These are phyloP conservation scores for Philereme vetulata DNA, from an alignment of 2,888 invertebrate genomes.

Conservation along the genomic window DNA sequence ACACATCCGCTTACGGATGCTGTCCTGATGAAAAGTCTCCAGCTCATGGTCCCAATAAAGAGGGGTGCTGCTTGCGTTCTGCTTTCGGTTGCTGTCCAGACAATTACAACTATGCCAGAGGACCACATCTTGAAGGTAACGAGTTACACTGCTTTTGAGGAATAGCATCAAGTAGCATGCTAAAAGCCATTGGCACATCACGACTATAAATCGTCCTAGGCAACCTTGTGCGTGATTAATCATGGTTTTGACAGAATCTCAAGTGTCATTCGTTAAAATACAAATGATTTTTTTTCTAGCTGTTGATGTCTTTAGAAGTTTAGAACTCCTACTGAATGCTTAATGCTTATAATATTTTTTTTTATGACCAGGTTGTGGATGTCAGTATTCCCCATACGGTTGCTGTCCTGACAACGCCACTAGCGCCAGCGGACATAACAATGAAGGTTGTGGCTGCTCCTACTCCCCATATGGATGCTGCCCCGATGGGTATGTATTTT, in stretches of 20 bases:
- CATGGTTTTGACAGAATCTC: too few species aligned
- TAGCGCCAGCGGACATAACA: constrained; percentile 89
- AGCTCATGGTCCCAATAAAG: constrained; percentile 91
- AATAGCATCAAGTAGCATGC: too few species aligned
- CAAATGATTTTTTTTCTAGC: too few species aligned
- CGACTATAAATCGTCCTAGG: too few species aligned
- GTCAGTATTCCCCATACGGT: constrained; percentile 89
- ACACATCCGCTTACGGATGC: constrained; percentile 90
- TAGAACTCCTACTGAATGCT: background rate
- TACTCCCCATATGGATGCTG: constrained; percentile 91
- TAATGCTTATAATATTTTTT: constrained; percentile 1
- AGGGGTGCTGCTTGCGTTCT: constrained; percentile 91
- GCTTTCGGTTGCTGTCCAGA: constrained; percentile 96
- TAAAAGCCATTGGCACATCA: too few species aligned
- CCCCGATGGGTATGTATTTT: constrained; percentile 85
- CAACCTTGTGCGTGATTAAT: too few species aligned
- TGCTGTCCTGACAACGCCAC: constrained; percentile 94
- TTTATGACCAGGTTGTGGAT: constrained; percentile 87
- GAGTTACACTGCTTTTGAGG: background rate
- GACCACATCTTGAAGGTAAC: constrained; percentile 88
- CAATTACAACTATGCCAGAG: constrained; percentile 91
- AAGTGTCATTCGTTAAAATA: too few species aligned
- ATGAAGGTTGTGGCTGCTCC: constrained; percentile 93
- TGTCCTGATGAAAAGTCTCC: constrained; percentile 93
- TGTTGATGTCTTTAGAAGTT: too few species aligned